A percentile compares a stretch with the other conserved stretches of the same genome.
Evolutionary conservation across 2,797 vertebrate genomes (phyloP).

Genomic region (Caiman crocodilus): DNA sequence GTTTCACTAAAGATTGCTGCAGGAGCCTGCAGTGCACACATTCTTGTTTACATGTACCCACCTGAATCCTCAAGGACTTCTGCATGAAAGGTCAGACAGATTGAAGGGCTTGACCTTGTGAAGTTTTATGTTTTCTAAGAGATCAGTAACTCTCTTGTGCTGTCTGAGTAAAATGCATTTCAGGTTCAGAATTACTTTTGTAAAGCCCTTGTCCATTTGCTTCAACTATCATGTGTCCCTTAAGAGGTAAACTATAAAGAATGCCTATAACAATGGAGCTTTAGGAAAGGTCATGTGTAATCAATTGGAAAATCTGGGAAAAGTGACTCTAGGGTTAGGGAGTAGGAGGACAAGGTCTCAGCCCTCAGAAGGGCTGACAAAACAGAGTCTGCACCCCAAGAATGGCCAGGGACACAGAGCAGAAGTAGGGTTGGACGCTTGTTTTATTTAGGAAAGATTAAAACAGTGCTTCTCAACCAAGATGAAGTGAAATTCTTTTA

Average conservation of each 20-base stretch:
- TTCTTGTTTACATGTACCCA: no score
- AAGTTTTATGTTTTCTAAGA: not conserved
- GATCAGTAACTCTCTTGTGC: not conserved
- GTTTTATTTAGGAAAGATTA: no score
- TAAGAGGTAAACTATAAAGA: not conserved
- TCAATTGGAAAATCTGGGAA: not conserved
- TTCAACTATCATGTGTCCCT: not conserved
- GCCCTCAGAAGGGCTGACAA: not conserved
- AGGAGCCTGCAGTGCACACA: not conserved
- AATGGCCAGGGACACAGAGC: not conserved
- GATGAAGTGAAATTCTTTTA: no score
- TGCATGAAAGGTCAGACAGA: not conserved
- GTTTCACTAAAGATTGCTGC: not conserved
- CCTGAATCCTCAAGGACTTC: not conserved
- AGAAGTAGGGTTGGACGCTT: not conserved
- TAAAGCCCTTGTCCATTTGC: not conserved
- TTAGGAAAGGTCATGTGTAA: not conserved
- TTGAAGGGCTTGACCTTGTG: not conserved
- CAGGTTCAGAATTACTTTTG: not conserved
- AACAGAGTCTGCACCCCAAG: not conserved
- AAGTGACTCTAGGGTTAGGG: not conserved
- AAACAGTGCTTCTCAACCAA: no score
- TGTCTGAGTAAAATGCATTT: rapidly evolving
- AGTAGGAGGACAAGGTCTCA: rapidly evolving
- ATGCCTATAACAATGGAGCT: not conserved